Base-by-base conservation (phyloP, 2,113 vertebrate genomes). In the Semnornis frantzii region DNA sequence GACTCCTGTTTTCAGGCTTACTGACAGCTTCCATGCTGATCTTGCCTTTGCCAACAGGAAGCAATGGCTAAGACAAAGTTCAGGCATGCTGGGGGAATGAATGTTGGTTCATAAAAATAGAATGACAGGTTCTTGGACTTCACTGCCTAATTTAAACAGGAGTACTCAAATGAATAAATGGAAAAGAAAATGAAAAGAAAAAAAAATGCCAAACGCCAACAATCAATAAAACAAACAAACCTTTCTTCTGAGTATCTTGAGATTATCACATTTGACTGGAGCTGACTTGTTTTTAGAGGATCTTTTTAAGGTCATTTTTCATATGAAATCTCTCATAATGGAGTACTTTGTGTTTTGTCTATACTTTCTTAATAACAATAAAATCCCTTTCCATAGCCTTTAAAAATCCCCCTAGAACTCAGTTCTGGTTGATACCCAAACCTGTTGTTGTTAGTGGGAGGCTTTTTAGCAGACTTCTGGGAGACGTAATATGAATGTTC, bases 1-100 rank as follows among this genome's bases (percentile, higher is more conserved):
- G 69, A 63, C 70, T 94, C 78, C 76, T 95, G 42, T 94, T 97
- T 96, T 92, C 50, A 62, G 72, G 9, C 78, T 84, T 65, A 30
- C 21, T 90, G 68, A 62, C 31, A 75, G 28, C 64, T 70, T 93
- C 95, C 66, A 82, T 65, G 60, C n/a, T 71, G 34, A n/a, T 82
- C 89, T 90, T 93, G 80, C 73, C 81, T 95, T 96, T 96, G 79
- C 86, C 92, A 96, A 89, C 17, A 93, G 83, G 87, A 95, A 97
- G 68, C 33, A 94, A 39, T 91, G 90, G 19, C 60, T 78, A 52
- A n/a, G 50, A 73, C 86, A 94, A 89, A 96, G 65, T 92, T 92
- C 87, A 92, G 87, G 30, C 76, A 72, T 59, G 14, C 48, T 83
- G 76, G 64, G 60, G 44, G 42, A 65, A 19, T 76, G 60, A 39